Conservation (phyloP, 1,140 invertebrate genomes). For the Contarinia nasturtii region DNA sequence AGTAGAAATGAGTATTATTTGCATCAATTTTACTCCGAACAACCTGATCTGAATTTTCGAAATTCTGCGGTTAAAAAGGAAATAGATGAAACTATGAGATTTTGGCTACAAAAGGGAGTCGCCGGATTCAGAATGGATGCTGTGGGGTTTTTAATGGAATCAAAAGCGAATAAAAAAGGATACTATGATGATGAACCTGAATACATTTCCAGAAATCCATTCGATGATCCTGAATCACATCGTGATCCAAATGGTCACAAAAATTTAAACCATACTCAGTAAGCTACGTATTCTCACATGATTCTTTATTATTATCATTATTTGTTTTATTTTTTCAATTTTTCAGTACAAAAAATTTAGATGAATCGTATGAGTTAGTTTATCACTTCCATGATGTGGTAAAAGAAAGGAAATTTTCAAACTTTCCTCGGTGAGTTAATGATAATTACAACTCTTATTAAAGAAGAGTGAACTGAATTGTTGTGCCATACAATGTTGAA, state of each 20-base stretch:
- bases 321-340: no score
- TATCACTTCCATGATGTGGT: conserved; percentile 36
- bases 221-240: conserved; percentile 26
- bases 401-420: conserved; percentile 27
- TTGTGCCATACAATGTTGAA: no score
- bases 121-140: conserved; percentile 29
- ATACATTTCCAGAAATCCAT: conserved; percentile 14
- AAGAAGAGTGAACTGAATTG: conserved; percentile 13
- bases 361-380: conserved; percentile 37
- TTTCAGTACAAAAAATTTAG: conserved; percentile 37
- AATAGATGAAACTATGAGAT: conserved; percentile 16
- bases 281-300: no score
- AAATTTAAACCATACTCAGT: no score
- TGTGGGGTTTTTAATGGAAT: conserved; percentile 34
- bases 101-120: conserved; percentile 8
- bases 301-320: no score
- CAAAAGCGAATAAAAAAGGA: conserved; percentile 25
- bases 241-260: no score
- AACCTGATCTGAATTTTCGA: conserved; percentile 30
- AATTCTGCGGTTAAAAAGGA: conserved; percentile 24
- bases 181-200: conserved; percentile 33
- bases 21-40: conserved; percentile 23
- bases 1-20: conserved; percentile 26
- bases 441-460: conserved; percentile 20
- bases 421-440: conserved; percentile 26